Evolutionary conservation across 2,113 vertebrate genomes (phyloP).

Genomic region (Gobio gobio): DNA sequence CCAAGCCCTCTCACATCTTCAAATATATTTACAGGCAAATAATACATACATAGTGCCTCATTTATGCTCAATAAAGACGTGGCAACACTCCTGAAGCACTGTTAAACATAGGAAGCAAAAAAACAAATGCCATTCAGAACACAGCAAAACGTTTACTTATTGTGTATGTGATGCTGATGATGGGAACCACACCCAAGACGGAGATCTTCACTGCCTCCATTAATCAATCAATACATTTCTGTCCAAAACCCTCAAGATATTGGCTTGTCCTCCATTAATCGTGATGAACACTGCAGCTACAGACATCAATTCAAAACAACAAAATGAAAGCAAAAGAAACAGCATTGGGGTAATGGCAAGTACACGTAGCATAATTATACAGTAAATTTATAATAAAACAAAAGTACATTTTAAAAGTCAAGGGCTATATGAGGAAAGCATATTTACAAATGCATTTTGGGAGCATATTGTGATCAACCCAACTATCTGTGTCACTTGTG

Average conservation of each 20-base stretch:
- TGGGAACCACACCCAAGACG: neutral
- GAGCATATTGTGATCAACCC: conserved; percentile 18
- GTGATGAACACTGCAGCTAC: conserved; percentile 14
- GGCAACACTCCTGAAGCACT: neutral
- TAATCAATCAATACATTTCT: neutral
- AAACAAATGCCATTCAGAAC: conserved; percentile 3
- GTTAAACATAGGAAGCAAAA: conserved; percentile 33
- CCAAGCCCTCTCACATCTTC: conserved; percentile 3
- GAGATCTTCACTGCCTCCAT: neutral
- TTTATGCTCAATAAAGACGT: neutral
- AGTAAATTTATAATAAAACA: conserved; percentile 48
- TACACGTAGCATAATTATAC: conserved; percentile 39
- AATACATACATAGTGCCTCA: neutral
- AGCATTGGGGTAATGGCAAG: conserved; percentile 35
- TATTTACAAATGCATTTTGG: conserved; percentile 40
- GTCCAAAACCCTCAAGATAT: conserved; percentile 17
- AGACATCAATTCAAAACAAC: conserved; percentile 41
- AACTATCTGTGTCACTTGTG: conserved; percentile 27
- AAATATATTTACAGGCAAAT: conserved; percentile 41
- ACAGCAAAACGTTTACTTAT: neutral
- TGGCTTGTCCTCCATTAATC: conserved; percentile 22
- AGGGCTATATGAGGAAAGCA: conserved; percentile 38
- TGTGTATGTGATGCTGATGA: neutral
- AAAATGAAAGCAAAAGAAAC: conserved; percentile 25
- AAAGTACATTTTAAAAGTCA: conserved; percentile 37